These are phyloP conservation scores for Proterorhinus semilunaris DNA, from an alignment of 2,113 vertebrate genomes.

Conservation along the genomic window DNA sequence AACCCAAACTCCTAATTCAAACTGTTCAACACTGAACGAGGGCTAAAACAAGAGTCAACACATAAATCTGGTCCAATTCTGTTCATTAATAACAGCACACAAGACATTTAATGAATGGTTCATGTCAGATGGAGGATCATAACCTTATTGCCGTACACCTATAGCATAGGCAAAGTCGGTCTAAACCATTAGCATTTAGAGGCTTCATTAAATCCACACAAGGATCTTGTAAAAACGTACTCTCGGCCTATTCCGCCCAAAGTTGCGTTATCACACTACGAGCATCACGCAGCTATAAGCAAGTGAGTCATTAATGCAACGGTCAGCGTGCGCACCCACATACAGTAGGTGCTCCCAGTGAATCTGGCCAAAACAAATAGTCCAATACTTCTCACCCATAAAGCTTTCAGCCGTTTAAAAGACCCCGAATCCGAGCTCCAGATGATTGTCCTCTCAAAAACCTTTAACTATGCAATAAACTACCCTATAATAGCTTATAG, in stretches of 20 bases:
- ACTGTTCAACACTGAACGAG: no score
- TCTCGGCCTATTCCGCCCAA: background rate
- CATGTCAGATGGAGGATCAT: no score
- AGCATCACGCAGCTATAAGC: background rate
- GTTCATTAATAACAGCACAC: no score
- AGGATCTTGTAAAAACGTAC: background rate
- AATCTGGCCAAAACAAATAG: background rate
- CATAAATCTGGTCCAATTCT: no score
- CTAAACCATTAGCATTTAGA: background rate
- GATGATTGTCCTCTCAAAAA: no score
- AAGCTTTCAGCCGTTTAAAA: no score
- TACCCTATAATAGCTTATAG: background rate
- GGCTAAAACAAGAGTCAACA: no score
- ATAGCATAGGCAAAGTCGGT: background rate
- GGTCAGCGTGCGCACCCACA: slow-evolving; percentile 1
- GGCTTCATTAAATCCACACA: background rate
- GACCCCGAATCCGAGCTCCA: no score
- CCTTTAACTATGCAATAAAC: background rate
- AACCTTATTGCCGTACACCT: no score
- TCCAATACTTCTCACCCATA: background rate
- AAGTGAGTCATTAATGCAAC: background rate
- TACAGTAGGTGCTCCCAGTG: background rate
- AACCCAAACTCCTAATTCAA: no score
- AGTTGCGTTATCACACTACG: background rate
- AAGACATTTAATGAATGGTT: no score